These are phyloP conservation scores for Pseudoips prasinana DNA, from an alignment of 2,888 invertebrate species.

Conservation along the genomic window DNA sequence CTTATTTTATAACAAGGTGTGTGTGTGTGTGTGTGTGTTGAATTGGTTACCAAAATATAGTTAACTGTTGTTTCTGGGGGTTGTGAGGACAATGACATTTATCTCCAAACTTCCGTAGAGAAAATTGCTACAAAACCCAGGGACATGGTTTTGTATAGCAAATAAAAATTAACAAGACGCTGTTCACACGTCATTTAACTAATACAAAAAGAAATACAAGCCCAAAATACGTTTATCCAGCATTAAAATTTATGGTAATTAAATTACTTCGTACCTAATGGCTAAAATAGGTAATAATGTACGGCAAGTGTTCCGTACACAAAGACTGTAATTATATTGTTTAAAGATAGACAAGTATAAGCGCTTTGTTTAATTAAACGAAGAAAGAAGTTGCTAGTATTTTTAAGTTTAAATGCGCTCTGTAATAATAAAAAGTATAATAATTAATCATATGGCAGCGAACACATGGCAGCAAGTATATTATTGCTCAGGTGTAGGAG, in stretches of 20 bases:
- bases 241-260: slow-evolving; percentile 62
- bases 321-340: background rate
- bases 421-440: no score
- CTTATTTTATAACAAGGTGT: no score
- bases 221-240: slow-evolving; percentile 56
- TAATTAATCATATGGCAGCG: no score
- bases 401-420: no score
- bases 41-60: no score
- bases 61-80: slow-evolving; percentile 14
- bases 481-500: no score
- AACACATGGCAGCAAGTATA: no score
- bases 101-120: slow-evolving; percentile 28
- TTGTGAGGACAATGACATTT: slow-evolving; percentile 31
- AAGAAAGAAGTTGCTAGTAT: no score
- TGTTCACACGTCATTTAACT: slow-evolving; percentile 64
- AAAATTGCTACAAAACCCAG: slow-evolving; percentile 29
- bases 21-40: no score
- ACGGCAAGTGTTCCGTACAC: slow-evolving; percentile 32
- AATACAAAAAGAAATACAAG: slow-evolving; percentile 55
- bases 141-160: slow-evolving; percentile 44
- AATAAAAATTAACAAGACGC: slow-evolving; percentile 55
- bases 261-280: slow-evolving; percentile 46
- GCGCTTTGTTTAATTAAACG: background rate
- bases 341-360: background rate
- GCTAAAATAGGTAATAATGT: slow-evolving; percentile 32